Conservation (phyloP, 2,797 vertebrate species). For the Sebastes wilsoni region DNA sequence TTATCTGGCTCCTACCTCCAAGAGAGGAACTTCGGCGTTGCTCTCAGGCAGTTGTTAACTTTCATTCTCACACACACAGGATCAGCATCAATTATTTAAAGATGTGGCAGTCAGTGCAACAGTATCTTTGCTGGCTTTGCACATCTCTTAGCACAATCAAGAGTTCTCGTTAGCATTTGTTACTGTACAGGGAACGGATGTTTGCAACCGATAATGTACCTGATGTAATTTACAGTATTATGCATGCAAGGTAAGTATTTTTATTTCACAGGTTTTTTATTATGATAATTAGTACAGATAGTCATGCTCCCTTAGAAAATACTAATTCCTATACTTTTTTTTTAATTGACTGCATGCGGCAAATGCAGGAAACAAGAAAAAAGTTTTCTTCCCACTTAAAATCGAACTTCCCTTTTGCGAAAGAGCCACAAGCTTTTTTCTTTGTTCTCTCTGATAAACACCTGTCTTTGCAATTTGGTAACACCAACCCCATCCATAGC, state of each 20-base stretch:
- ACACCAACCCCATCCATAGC: slow-evolving; percentile 5
- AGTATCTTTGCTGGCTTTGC: slow-evolving; percentile 13
- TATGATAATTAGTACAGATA: not conserved
- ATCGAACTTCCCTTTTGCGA: not conserved
- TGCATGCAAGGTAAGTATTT: not conserved
- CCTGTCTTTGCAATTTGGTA: slow-evolving; percentile 29
- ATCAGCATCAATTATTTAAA: slow-evolving; percentile 72
- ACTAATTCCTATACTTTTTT: not conserved
- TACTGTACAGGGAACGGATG: not conserved
- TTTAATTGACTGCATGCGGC: not conserved
- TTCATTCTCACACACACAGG: slow-evolving; percentile 48
- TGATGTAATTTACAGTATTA: not conserved
- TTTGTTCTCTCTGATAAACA: not conserved
- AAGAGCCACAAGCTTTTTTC: not conserved
- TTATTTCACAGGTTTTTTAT: not conserved
- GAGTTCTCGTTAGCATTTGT: not conserved
- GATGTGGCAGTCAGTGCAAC: slow-evolving; percentile 28
- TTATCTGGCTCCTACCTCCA: slow-evolving; percentile 60
- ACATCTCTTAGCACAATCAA: slow-evolving; percentile 10
- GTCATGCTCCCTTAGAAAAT: not conserved
- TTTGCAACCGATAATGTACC: not conserved
- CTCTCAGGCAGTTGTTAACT: slow-evolving; percentile 63
- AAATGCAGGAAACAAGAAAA: not conserved
- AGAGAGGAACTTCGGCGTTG: slow-evolving; percentile 28
- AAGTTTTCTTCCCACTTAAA: not conserved